Percentiles rank a stretch among this genome's conserved stretches.
Evolutionary conservation across 2,797 vertebrate species (phyloP).

Genomic region (Cossypha niveicapilla): DNA sequence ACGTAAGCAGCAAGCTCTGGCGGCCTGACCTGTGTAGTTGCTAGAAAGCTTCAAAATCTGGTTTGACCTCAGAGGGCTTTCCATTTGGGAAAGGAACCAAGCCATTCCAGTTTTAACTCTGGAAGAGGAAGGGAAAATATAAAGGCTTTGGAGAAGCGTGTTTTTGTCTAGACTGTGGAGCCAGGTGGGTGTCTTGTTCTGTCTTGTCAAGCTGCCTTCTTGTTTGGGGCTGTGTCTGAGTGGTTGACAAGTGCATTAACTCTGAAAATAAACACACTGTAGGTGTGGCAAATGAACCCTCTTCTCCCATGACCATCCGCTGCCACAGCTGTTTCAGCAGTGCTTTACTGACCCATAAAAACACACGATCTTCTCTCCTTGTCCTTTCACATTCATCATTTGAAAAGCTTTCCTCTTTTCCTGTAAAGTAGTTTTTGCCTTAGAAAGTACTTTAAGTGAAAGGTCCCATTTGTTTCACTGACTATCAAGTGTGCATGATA

Average conservation of each 20-base stretch:
- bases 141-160: not conserved
- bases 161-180: not conserved
- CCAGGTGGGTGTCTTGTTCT: not conserved
- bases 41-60: not conserved
- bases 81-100: not conserved
- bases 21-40: fast-evolving
- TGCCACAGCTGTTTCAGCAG: not conserved
- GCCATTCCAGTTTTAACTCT: not conserved
- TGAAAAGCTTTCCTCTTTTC: not conserved
- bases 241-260: not conserved
- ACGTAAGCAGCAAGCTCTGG: not conserved
- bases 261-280: not conserved
- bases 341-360: not conserved
- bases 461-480: not conserved
- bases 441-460: not conserved
- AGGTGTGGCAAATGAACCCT: not conserved
- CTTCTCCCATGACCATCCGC: not conserved
- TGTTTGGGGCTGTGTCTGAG: not conserved
- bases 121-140: not conserved
- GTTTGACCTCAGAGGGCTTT: not conserved
- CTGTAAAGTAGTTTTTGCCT: not conserved
- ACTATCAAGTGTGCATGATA: not conserved
- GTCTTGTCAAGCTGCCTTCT: not conserved
- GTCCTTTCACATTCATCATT: not conserved
- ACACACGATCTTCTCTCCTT: not conserved